A percentile compares a stretch with the other conserved stretches of the same genome.
Evolutionary conservation across 1,140 invertebrate genomes (phyloP).

Genomic region (Panulirus ornatus): DNA sequence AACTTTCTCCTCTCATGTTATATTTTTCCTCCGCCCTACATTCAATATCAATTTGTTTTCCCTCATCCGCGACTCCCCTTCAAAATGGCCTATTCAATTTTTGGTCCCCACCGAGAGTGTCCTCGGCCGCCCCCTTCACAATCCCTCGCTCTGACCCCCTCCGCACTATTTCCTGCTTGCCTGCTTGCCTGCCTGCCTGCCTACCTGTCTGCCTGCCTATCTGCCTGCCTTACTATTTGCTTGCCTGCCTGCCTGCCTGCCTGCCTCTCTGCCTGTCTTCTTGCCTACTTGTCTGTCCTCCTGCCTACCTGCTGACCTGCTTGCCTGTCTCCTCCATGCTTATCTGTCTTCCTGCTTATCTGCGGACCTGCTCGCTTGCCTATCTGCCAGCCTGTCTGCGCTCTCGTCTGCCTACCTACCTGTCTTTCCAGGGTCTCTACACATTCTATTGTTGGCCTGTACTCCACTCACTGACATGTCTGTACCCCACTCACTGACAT

Average conservation of each 20-base stretch:
- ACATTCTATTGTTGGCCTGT: too few species aligned
- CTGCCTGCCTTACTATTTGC: too few species aligned
- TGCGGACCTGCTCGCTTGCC: conserved; percentile 21
- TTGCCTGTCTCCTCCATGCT: conserved; percentile 15
- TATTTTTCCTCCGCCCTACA: conserved; percentile 58
- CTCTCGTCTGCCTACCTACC: background rate
- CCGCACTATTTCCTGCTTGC: conserved; percentile 54
- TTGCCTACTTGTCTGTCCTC: conserved; percentile 31
- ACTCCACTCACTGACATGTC: too few species aligned
- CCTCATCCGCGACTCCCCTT: conserved; percentile 40
- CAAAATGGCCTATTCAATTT: conserved; percentile 56
- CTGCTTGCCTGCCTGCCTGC: too few species aligned
- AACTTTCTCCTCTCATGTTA: background rate
- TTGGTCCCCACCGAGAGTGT: conserved; percentile 37
- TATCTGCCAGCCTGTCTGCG: background rate
- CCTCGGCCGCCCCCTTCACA: conserved; percentile 26
- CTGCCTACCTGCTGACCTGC: conserved; percentile 37
- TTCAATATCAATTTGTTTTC: conserved; percentile 63
- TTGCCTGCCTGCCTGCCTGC: too few species aligned
- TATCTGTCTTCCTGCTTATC: conserved; percentile 30
- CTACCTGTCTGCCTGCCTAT: too few species aligned
- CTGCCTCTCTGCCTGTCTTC: too few species aligned
- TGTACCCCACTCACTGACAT: too few species aligned
- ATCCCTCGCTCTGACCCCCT: conserved; percentile 33
- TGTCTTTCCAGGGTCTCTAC: too few species aligned